phyloP scores from a whole-genome alignment of 2,113 vertebrate genomes.

The Dinomys branickii region DNA sequence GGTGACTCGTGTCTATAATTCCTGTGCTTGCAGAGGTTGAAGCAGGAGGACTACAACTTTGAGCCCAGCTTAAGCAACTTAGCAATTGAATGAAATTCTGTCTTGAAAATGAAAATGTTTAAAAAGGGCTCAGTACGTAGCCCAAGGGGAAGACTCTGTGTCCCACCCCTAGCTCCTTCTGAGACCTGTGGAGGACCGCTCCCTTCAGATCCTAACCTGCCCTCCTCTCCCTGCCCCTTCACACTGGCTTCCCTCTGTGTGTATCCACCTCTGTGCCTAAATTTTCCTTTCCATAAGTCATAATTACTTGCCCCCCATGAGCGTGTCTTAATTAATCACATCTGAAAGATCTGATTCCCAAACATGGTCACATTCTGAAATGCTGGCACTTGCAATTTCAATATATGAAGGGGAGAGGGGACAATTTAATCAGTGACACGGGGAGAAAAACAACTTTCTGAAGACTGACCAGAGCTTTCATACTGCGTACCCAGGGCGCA shows the following conservation, averaged over 20 bases:
- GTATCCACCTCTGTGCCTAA: not conserved
- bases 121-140: not conserved
- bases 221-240: not conserved
- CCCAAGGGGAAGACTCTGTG: not conserved
- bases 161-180: not conserved
- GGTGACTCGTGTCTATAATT: not conserved
- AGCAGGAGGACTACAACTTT: not conserved
- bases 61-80: too few relatives aligned
- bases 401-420: not conserved
- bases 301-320: not conserved
- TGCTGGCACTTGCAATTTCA: not conserved
- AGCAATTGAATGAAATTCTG: not conserved
- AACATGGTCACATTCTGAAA: not conserved
- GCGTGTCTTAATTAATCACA: not conserved
- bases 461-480: not conserved
- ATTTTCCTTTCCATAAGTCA: not conserved
- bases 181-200: not conserved
- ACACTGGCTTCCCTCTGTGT: not conserved
- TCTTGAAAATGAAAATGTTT: not conserved
- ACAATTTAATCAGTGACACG: not conserved
- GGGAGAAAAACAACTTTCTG: not conserved
- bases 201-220: not conserved
- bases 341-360: not conserved
- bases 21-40: not conserved
- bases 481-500: not conserved